Percentiles rank a stretch among this genome's conserved stretches.
Evolutionary conservation across 2,113 vertebrate genomes (phyloP).

Genomic region (Pangasianodon hypophthalmus): DNA sequence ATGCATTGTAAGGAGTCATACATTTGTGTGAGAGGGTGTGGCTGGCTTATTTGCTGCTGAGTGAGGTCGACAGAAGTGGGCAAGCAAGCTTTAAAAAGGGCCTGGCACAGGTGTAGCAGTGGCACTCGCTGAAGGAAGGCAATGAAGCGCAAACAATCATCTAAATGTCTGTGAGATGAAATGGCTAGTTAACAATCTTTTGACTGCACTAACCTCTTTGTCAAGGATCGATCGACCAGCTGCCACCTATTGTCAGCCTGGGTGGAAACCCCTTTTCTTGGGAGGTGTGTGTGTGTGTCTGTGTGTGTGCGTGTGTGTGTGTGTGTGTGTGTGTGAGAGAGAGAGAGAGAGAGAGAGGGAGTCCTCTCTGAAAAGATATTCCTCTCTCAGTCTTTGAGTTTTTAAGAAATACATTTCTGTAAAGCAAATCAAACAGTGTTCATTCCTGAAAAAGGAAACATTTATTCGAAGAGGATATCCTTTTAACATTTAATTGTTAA

Average conservation of each 20-base stretch:
- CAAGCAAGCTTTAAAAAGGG: slow-evolving; percentile 61
- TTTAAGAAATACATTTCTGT: neutral
- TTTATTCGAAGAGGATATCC: neutral
- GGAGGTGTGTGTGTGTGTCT: slow-evolving; percentile 53
- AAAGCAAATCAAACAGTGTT: neutral
- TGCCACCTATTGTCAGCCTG: slow-evolving; percentile 72
- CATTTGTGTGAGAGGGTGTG: slow-evolving; percentile 20
- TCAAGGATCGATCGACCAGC: slow-evolving; percentile 79
- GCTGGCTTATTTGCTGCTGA: slow-evolving; percentile 28
- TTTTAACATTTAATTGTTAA: neutral
- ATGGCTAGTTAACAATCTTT: slow-evolving; percentile 83
- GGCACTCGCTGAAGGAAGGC: slow-evolving; percentile 67
- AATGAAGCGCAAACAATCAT: slow-evolving; percentile 78
- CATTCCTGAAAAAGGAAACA: neutral
- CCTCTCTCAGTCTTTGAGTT: neutral
- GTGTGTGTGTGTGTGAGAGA: slow-evolving; percentile 3
- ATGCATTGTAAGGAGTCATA: slow-evolving; percentile 15
- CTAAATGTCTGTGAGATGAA: slow-evolving; percentile 82
- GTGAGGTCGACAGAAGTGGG: slow-evolving; percentile 62
- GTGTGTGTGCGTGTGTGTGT: slow-evolving; percentile 20
- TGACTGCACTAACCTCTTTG: slow-evolving; percentile 82
- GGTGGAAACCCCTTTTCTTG: slow-evolving; percentile 67
- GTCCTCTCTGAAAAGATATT: slow-evolving; percentile 24
- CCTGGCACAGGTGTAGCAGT: slow-evolving; percentile 76
- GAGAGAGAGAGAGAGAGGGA: neutral